phyloP scores from a whole-genome alignment of 2,888 invertebrate species.

The Macrostomum cliftonense region DNA sequence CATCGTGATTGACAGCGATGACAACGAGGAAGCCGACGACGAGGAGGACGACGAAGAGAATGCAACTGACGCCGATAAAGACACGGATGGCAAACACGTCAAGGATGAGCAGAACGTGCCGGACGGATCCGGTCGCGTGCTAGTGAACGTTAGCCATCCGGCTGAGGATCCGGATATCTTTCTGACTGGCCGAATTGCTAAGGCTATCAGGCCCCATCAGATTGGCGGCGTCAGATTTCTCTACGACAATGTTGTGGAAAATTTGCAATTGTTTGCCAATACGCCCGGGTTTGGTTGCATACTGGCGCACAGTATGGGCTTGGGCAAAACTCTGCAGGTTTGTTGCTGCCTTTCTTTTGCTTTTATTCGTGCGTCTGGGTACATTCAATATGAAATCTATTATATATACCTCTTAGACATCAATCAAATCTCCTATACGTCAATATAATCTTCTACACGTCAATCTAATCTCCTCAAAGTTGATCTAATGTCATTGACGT shows the following conservation, averaged over 20 bases:
- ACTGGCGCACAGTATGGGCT: constrained; percentile 92
- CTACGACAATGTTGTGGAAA: constrained; percentile 70
- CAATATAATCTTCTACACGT: too few relatives aligned
- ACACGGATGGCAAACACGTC: constrained; percentile 63
- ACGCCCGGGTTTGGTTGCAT: constrained; percentile 86
- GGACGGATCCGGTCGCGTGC: constrained; percentile 71
- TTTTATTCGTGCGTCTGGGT: too few relatives aligned
- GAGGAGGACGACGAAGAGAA: constrained; percentile 10
- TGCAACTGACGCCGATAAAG: constrained; percentile 18
- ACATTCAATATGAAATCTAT: too few relatives aligned
- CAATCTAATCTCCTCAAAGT: too few relatives aligned
- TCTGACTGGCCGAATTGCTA: constrained; percentile 66
- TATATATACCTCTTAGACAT: too few relatives aligned
- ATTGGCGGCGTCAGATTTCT: constrained; percentile 83
- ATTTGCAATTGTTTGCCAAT: constrained; percentile 58
- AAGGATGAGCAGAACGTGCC: constrained; percentile 74
- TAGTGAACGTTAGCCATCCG: constrained; percentile 79
- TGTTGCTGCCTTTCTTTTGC: not conserved
- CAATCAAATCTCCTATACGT: too few relatives aligned
- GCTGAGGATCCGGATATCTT: constrained; percentile 73
- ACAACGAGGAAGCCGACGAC: constrained; percentile 8
- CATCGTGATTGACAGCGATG: not conserved
- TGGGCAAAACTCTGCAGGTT: constrained; percentile 73
- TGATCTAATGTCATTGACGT: too few relatives aligned
- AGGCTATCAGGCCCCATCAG: constrained; percentile 77